These are phyloP conservation scores for Diplodus puntazzo DNA, from an alignment of 2,797 vertebrate species.

Conservation along the genomic window DNA sequence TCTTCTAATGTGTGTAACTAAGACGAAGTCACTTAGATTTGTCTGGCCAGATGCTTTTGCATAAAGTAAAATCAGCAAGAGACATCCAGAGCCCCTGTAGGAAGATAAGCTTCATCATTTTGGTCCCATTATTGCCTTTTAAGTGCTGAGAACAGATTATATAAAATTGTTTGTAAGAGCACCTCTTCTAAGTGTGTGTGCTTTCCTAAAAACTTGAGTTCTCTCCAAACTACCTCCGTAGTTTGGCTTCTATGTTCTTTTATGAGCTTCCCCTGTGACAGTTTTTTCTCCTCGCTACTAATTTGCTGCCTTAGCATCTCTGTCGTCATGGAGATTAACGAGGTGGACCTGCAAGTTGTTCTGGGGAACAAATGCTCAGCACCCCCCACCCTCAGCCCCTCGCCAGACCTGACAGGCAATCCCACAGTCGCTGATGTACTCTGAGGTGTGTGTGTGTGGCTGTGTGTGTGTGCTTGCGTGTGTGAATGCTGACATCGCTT, in stretches of 20 bases:
- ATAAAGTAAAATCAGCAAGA: background rate
- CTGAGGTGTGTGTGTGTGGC: conserved; percentile 13
- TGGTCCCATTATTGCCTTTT: conserved; percentile 5
- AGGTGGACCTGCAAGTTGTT: conserved; percentile 76
- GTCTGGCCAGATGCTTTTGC: background rate
- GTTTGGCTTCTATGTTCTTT: conserved; percentile 52
- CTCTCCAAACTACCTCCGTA: conserved; percentile 16
- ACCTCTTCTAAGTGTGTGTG: conserved; percentile 13
- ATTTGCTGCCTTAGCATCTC: conserved; percentile 81
- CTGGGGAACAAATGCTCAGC: conserved; percentile 65
- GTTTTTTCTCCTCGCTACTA: conserved; percentile 52
- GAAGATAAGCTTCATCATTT: background rate
- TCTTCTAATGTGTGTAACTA: background rate
- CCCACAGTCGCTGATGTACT: conserved; percentile 58
- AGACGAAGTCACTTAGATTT: background rate
- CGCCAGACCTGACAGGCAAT: conserved; percentile 65
- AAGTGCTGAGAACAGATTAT: conserved; percentile 4
- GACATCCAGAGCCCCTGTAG: background rate
- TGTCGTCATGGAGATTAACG: conserved; percentile 85
- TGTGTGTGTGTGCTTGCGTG: conserved; percentile 39
- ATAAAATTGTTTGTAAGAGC: background rate
- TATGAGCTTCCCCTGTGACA: conserved; percentile 53
- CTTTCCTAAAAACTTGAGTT: conserved; percentile 21
- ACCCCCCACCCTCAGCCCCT: conserved; percentile 21
- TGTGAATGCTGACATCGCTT: conserved; percentile 48